These are phyloP conservation scores for Rhodinocichla rosea DNA, from an alignment of 2,113 vertebrate species.

Conservation along the genomic window DNA sequence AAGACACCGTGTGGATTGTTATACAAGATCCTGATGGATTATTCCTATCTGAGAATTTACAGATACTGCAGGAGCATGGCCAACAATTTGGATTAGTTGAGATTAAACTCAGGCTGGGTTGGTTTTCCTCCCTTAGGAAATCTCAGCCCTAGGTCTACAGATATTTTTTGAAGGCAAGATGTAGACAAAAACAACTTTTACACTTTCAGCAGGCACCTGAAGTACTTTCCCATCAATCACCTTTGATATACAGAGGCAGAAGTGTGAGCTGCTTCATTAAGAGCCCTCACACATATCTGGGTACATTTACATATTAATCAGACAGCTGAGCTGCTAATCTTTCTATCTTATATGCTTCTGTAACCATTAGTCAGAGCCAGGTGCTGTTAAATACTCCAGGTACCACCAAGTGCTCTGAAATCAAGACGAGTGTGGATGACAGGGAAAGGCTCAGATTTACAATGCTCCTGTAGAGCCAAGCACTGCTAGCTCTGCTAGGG, in stretches of 20 bases:
- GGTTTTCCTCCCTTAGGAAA: conserved; percentile 42
- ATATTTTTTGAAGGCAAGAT: neutral
- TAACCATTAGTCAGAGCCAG: conserved; percentile 63
- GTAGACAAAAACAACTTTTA: conserved; percentile 15
- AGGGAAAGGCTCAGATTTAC: conserved; percentile 32
- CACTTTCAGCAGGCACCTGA: conserved; percentile 30
- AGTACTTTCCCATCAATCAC: conserved; percentile 65
- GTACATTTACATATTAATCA: conserved; percentile 78
- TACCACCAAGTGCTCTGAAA: conserved; percentile 46
- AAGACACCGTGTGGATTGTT: conserved; percentile 19
- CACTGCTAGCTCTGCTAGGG: neutral
- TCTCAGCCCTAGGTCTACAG: conserved; percentile 4
- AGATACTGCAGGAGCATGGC: conserved; percentile 29
- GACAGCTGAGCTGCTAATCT: conserved; percentile 70
- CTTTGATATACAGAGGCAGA: conserved; percentile 57
- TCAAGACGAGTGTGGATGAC: conserved; percentile 13
- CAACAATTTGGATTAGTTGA: conserved; percentile 61
- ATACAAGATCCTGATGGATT: conserved; percentile 55
- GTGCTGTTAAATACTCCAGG: conserved; percentile 54
- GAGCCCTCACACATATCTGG: conserved; percentile 66
- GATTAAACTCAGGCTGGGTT: conserved; percentile 38
- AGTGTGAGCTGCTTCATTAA: conserved; percentile 72
- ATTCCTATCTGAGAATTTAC: conserved; percentile 57
- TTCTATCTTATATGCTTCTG: conserved; percentile 56
- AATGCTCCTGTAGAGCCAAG: neutral